Conservation (phyloP, 2,888 invertebrate genomes). For the Augiades crinisus region DNA sequence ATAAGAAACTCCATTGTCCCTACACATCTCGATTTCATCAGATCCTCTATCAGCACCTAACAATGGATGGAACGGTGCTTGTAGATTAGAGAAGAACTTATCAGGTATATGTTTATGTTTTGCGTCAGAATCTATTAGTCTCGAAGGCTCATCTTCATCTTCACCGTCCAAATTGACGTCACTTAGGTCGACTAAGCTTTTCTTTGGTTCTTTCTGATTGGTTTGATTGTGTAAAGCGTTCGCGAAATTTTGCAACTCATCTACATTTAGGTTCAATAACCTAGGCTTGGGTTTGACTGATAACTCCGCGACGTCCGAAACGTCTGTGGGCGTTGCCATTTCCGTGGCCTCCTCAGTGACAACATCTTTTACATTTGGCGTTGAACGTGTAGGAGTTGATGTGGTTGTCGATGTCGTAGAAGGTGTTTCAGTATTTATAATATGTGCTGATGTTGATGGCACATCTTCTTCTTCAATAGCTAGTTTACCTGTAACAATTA, state of each 20-base stretch:
- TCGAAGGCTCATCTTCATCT: conserved; percentile 74
- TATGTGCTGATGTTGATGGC: conserved; percentile 28
- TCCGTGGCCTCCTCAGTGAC: conserved; percentile 40
- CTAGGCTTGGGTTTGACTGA: conserved; percentile 54
- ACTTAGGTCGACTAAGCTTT: conserved; percentile 83
- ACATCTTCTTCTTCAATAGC: conserved; percentile 58
- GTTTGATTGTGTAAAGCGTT: conserved; percentile 66
- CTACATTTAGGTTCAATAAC: conserved; percentile 64
- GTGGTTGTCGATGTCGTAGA: conserved; percentile 34
- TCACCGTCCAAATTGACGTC: conserved; percentile 87
- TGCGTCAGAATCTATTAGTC: conserved; percentile 39
- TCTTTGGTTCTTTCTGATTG: conserved; percentile 46
- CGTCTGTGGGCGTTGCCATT: conserved; percentile 36
- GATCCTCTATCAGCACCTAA: conserved; percentile 51
- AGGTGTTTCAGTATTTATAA: conserved; percentile 31
- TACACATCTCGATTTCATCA: conserved; percentile 63
- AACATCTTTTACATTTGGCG: conserved; percentile 35
- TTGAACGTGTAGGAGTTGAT: conserved; percentile 36
- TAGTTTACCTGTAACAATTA: conserved; percentile 58
- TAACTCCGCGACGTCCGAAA: conserved; percentile 39
- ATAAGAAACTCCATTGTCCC: conserved; percentile 69
- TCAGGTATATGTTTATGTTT: conserved; percentile 55
- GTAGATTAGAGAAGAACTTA: conserved; percentile 65
- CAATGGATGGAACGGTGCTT: conserved; percentile 63
- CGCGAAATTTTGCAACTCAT: conserved; percentile 69